These are phyloP conservation scores for Sardina pilchardus DNA, from an alignment of 2,113 vertebrate species.

Conservation along the genomic window DNA sequence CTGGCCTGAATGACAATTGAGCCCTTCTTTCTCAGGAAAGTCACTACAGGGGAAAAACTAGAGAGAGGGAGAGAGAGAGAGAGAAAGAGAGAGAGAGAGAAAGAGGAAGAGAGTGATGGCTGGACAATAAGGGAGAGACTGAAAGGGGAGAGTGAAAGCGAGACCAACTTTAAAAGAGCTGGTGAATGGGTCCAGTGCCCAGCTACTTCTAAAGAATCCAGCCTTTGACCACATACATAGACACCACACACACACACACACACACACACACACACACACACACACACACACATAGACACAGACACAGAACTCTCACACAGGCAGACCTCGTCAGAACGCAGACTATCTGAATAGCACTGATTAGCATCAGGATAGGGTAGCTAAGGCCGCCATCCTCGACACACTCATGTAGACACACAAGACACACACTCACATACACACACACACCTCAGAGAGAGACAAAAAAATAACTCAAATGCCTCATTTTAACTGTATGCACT, in stretches of 20 bases:
- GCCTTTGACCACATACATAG: slow-evolving; percentile 38
- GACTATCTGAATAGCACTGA: slow-evolving; percentile 36
- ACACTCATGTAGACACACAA: slow-evolving; percentile 28
- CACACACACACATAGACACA: slow-evolving; percentile 17
- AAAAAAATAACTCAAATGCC: slow-evolving; percentile 62
- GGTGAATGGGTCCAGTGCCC: slow-evolving; percentile 46
- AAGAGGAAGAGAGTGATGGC: background rate
- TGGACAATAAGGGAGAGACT: slow-evolving; percentile 7
- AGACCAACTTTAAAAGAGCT: slow-evolving; percentile 44
- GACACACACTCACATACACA: slow-evolving; percentile 48
- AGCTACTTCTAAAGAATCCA: slow-evolving; percentile 34
- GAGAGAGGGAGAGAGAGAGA: slow-evolving; percentile 9
- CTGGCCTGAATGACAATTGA: slow-evolving; percentile 62
- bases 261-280: slow-evolving; percentile 3
- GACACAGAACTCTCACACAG: slow-evolving; percentile 3
- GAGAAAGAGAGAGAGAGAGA: slow-evolving; percentile 14
- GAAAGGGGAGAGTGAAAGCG: slow-evolving; percentile 26
- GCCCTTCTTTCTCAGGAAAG: slow-evolving; percentile 56
- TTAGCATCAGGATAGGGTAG: slow-evolving; percentile 41
- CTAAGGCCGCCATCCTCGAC: slow-evolving; percentile 27
- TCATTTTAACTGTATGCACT: slow-evolving; percentile 73
- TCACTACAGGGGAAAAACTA: slow-evolving; percentile 34
- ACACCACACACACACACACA: slow-evolving; percentile 42
- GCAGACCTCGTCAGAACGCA: background rate
- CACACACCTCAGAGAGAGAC: slow-evolving; percentile 67